A percentile compares a stretch with the other conserved stretches of the same genome.
phyloP scores from a whole-genome alignment of 2,888 invertebrate genomes.

The Microctonus brassicae region DNA sequence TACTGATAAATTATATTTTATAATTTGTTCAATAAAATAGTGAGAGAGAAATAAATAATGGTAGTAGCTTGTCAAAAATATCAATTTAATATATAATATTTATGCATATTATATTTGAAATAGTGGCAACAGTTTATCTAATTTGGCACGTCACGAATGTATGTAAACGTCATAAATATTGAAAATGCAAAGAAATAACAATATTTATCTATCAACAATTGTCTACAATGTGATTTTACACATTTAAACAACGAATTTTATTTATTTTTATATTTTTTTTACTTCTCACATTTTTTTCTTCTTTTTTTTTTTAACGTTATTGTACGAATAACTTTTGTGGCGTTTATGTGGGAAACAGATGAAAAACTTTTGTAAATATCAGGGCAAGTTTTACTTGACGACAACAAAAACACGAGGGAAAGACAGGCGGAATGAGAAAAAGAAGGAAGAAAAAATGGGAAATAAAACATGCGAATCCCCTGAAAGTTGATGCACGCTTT shows the following conservation, averaged over 20 bases:
- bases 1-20: too few species aligned
- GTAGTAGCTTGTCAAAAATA: constrained; percentile 58
- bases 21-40: too few species aligned
- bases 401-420: too few species aligned
- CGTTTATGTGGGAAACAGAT: not conserved
- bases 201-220: constrained; percentile 22
- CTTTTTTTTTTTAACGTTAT: too few species aligned
- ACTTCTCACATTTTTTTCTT: too few species aligned
- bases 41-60: not conserved
- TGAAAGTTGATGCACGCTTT: not conserved
- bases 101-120: constrained; percentile 23
- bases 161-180: not conserved
- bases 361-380: constrained; percentile 8
- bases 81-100: constrained; percentile 60
- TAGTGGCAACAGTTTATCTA: constrained; percentile 62
- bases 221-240: not conserved
- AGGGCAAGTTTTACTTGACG: not conserved
- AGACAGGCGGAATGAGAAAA: not conserved
- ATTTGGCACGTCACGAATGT: constrained; percentile 52
- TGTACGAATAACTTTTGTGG: not conserved
- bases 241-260: not conserved
- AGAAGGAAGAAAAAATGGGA: not conserved
- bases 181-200: constrained; percentile 16
- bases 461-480: not conserved
- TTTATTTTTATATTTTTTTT: not conserved